phyloP scores from a whole-genome alignment of 1,140 invertebrate genomes.

The Drosophila bifasciata region DNA sequence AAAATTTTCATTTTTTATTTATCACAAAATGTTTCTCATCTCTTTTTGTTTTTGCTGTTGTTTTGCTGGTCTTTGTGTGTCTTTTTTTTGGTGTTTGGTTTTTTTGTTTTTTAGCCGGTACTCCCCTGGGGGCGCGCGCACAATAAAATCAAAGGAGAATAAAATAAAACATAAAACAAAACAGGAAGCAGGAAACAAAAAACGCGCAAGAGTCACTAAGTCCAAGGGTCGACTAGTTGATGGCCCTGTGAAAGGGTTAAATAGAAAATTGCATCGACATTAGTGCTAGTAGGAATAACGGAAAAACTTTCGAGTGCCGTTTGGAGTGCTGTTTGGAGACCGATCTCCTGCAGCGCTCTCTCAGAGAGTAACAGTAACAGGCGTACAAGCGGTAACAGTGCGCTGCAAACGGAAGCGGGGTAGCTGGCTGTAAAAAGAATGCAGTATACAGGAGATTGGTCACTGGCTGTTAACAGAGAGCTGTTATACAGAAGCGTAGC shows the following conservation, averaged over 20 bases:
- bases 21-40: constrained; percentile 40
- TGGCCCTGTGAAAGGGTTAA: background rate
- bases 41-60: constrained; percentile 20
- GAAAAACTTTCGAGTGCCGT: too few relatives aligned
- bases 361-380: too few relatives aligned
- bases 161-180: constrained; percentile 49
- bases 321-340: too few relatives aligned
- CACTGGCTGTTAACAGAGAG: too few relatives aligned
- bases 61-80: background rate
- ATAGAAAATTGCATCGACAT: too few relatives aligned
- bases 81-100: background rate
- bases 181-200: background rate
- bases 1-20: constrained; percentile 77
- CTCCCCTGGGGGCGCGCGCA: constrained; percentile 41
- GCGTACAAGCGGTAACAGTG: too few relatives aligned
- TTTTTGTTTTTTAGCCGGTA: background rate
- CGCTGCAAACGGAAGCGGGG: too few relatives aligned
- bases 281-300: too few relatives aligned
- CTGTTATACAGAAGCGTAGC: too few relatives aligned
- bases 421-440: too few relatives aligned
- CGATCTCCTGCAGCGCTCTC: too few relatives aligned
- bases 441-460: too few relatives aligned
- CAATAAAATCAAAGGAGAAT: constrained; percentile 44
- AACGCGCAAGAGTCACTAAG: background rate
- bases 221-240: background rate